Evolutionary conservation across 2,888 invertebrate species (phyloP), one percentile per base, ranked within the genome.

Genomic region (Alsophila aescularia): DNA sequence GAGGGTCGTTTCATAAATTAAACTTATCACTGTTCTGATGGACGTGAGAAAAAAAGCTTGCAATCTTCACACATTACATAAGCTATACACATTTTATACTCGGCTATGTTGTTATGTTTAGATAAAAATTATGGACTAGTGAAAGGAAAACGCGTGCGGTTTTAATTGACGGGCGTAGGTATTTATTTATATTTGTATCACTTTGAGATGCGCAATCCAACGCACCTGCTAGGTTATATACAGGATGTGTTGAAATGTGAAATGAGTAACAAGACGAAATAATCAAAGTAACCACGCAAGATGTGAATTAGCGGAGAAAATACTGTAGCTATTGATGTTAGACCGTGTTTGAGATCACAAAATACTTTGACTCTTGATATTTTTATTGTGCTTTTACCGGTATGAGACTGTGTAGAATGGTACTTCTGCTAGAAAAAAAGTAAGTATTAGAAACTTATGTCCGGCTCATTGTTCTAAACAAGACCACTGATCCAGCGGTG

Each of bases 61-160:
- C 50, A 58, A 61, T 62, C 52, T 60, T 58, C 51, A 55, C 44
- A 51, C 55, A 52, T 62, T 62, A 60, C 49, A 51, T 60, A 58
- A 57, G 52, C 51, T 50, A 50, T 40, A 40, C 40, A 41, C 29
- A 52, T 56, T 60, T 58, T 52, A 52, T 47, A 47, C 36, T 34
- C 40, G 47, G 51, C 34, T 61, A 48, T 42, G 41, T 47, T 29
- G 35, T 43, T 36, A 45, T 49, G 14, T 53, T 37, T 50, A 47
- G 35, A 32, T 47, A 42, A 43, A 41, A 32, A 50, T 29, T 44
- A 52, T 35, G 32, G 60, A 54, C 31, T 51, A 69, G 88, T 89
- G 89, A 89, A 89, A 87, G 88, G 85, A 73, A 73, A 63, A 62
- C 66, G 70, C 73, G 64, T 70, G 66, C 64, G 65, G 66, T 61